Evolutionary conservation across 2,113 vertebrate genomes (phyloP).

Genomic region (Theropithecus gelada): DNA sequence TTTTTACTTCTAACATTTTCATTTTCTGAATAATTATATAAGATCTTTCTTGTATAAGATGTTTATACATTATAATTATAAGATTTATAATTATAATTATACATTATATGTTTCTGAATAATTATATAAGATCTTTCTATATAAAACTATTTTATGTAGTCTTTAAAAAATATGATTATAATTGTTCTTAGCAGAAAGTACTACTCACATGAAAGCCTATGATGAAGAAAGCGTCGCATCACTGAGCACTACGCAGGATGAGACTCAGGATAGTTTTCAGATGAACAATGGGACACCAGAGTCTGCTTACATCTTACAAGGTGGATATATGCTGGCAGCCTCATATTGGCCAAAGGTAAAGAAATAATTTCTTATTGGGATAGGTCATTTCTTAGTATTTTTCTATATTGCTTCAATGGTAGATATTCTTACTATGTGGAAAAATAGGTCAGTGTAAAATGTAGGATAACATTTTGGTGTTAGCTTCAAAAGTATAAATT

Average conservation of each 20-base stretch:
- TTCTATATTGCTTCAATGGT: background rate
- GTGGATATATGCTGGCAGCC: slow-evolving; percentile 95
- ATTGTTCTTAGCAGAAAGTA: slow-evolving; percentile 84
- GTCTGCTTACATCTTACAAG: slow-evolving; percentile 90
- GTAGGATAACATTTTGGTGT: background rate
- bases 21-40: background rate
- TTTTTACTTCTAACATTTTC: slow-evolving; percentile 4
- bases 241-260: slow-evolving; percentile 93
- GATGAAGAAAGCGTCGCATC: slow-evolving; percentile 98
- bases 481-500: background rate
- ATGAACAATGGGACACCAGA: slow-evolving; percentile 92
- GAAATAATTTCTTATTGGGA: background rate
- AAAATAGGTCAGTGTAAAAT: background rate
- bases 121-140: background rate
- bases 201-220: slow-evolving; percentile 91
- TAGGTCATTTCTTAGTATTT: background rate
- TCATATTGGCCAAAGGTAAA: slow-evolving; percentile 98
- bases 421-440: background rate
- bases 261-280: slow-evolving; percentile 93
- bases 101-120: background rate
- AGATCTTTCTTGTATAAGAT: background rate
- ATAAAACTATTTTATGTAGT: background rate
- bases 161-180: background rate
- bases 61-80: too few species aligned
- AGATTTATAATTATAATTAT: too few species aligned